Evolutionary conservation across 2,797 vertebrate genomes (phyloP).

Genomic region (Natrix natrix): DNA sequence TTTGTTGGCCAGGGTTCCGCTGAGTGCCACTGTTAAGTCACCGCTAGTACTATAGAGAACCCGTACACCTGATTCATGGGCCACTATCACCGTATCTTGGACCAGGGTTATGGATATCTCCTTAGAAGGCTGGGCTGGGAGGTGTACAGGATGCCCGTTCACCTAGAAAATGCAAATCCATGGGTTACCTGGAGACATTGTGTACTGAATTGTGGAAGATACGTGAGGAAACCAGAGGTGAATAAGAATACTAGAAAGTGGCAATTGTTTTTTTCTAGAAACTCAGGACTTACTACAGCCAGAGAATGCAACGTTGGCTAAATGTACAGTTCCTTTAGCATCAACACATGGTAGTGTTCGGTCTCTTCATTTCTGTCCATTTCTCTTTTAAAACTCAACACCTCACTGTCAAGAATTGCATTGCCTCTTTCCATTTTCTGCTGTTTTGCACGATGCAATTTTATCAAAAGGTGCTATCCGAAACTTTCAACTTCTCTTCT

Average conservation of each 20-base stretch:
- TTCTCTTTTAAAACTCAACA: neutral
- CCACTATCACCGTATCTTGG: conserved; percentile 58
- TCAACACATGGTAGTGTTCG: neutral
- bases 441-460: neutral
- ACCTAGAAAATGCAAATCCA: conserved; percentile 46
- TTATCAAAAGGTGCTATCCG: neutral
- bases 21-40: conserved; percentile 58
- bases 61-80: conserved; percentile 49
- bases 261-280: neutral
- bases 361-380: neutral
- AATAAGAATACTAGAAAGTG: neutral
- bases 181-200: neutral
- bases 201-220: neutral
- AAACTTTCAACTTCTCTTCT: neutral
- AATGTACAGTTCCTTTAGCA: neutral
- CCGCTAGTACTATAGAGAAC: conserved; percentile 65
- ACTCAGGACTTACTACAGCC: neutral
- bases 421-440: neutral
- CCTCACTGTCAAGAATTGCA: too few relatives aligned
- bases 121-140: conserved; percentile 54
- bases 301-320: neutral
- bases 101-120: conserved; percentile 41
- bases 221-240: too few relatives aligned
- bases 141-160: conserved; percentile 65
- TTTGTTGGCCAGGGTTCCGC: conserved; percentile 48